Conservation (phyloP, 2,888 invertebrate species). For the Xanthia icteritia region DNA sequence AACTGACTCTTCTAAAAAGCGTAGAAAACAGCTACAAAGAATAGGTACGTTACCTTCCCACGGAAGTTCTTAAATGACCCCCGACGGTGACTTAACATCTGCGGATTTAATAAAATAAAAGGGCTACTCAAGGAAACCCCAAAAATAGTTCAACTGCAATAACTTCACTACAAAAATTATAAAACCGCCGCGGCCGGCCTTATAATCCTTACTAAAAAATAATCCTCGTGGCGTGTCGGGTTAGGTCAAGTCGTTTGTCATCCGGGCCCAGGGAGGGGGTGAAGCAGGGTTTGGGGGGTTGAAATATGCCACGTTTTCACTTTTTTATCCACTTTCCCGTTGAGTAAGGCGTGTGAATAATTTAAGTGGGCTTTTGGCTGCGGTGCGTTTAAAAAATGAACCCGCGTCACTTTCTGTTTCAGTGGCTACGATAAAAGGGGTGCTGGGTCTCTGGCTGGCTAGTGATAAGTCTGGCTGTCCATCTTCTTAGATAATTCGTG, state of each 20-base stretch:
- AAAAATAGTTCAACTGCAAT: slow-evolving; percentile 52
- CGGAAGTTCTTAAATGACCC: slow-evolving; percentile 33
- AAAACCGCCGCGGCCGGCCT: slow-evolving; percentile 54
- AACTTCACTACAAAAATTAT: slow-evolving; percentile 59
- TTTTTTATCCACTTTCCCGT: slow-evolving; percentile 73
- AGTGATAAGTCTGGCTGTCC: slow-evolving; percentile 51
- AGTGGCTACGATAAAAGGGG: slow-evolving; percentile 60
- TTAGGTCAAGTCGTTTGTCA: slow-evolving; percentile 76
- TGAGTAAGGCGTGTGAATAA: slow-evolving; percentile 80
- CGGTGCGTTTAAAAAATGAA: slow-evolving; percentile 76
- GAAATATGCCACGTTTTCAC: slow-evolving; percentile 79
- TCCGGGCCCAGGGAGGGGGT: slow-evolving; percentile 50
- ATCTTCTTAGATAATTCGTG: slow-evolving; percentile 42
- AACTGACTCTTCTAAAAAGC: not conserved
- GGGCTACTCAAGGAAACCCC: slow-evolving; percentile 33
- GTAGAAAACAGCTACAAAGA: not conserved
- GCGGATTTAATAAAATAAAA: slow-evolving; percentile 56
- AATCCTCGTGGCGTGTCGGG: slow-evolving; percentile 64
- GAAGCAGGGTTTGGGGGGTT: slow-evolving; percentile 42
- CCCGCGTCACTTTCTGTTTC: slow-evolving; percentile 66
- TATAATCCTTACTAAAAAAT: slow-evolving; percentile 70
- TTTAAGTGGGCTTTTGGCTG: slow-evolving; percentile 77
- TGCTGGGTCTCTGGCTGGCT: slow-evolving; percentile 20
- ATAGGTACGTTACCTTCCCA: not conserved
- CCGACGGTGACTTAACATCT: slow-evolving; percentile 30